Conservation (phyloP, 2,113 vertebrate species). For the Crotalus helleri region DNA sequence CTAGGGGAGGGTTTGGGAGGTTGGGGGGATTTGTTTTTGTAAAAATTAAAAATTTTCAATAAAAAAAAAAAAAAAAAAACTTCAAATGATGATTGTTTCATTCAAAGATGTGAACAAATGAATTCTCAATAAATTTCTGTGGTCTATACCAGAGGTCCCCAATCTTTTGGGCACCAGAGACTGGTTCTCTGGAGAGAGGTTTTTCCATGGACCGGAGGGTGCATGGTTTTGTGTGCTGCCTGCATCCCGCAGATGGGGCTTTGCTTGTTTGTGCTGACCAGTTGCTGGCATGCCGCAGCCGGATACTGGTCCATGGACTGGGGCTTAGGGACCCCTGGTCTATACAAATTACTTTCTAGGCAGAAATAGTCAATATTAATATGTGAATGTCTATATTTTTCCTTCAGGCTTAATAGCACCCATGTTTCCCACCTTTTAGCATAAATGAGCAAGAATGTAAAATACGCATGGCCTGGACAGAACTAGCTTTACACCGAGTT, state of each 20-base stretch:
- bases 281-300: no score
- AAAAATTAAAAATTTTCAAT: no score
- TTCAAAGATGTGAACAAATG: background rate
- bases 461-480: background rate
- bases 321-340: no score
- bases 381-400: background rate
- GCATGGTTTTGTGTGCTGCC: no score
- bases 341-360: background rate
- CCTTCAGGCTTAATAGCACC: background rate
- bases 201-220: no score
- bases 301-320: accelerated
- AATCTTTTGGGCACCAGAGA: no score
- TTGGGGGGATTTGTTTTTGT: no score
- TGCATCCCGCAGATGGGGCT: no score
- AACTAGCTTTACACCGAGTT: background rate
- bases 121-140: background rate
- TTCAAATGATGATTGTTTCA: background rate
- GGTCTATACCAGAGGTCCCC: background rate
- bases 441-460: background rate
- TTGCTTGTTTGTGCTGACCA: no score
- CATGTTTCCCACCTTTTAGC: background rate
- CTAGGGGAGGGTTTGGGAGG: no score
- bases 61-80: no score
- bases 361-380: background rate
- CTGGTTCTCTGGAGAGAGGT: no score